phyloP scores from a whole-genome alignment of 2,113 vertebrate genomes.

The Toxostoma redivivum region DNA sequence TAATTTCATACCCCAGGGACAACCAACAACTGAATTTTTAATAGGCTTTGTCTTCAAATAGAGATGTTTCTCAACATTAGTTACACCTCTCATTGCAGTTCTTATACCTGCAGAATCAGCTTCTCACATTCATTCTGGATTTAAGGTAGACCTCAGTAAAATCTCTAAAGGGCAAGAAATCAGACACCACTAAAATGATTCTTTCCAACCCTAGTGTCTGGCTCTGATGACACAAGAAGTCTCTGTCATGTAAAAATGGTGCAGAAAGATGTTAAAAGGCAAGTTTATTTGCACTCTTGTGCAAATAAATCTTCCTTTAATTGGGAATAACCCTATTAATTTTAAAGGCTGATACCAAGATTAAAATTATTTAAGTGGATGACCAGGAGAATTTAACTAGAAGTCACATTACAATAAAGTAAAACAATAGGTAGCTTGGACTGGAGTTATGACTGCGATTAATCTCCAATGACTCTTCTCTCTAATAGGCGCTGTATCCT shows the following conservation, averaged over 20 bases:
- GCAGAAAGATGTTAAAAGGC: not conserved
- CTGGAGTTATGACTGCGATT: not conserved
- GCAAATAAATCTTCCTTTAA: not conserved
- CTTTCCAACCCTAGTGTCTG: not conserved
- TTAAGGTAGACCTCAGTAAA: not conserved
- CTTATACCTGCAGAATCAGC: not conserved
- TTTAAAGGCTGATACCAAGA: not conserved
- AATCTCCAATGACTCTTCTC: not conserved
- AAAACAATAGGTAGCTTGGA: not conserved
- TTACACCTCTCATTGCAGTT: not conserved
- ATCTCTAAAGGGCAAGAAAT: not conserved
- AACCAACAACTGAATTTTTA: not conserved
- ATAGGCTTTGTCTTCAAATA: not conserved
- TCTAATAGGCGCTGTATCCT: not conserved
- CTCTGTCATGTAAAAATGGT: not conserved
- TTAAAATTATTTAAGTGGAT: not conserved
- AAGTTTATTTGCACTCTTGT: not conserved
- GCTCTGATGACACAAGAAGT: not conserved
- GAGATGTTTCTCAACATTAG: not conserved
- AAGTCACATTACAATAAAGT: not conserved
- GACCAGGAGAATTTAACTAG: not conserved
- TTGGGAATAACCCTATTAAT: not conserved
- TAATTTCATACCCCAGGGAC: not conserved
- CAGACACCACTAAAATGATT: not conserved
- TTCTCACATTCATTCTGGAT: not conserved